Conservation (phyloP, 23 tunicate genomes). For the Trididemnum clinides region DNA sequence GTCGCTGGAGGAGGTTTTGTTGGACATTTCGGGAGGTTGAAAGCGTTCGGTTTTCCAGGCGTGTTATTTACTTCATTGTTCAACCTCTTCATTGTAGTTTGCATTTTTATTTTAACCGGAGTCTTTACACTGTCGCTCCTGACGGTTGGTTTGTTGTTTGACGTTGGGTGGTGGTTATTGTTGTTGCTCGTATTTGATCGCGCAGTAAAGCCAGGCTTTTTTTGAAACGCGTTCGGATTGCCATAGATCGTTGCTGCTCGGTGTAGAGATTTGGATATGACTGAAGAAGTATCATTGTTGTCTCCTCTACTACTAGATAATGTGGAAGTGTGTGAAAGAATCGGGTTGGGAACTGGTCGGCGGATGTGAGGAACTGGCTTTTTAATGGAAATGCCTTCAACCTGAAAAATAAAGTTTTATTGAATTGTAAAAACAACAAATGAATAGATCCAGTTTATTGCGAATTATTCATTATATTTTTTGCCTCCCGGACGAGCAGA, state of each 20-base stretch:
- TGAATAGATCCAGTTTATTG: not conserved
- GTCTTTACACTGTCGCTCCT: slow-evolving; percentile 14
- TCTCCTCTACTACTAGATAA: not conserved
- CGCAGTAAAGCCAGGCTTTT: not conserved
- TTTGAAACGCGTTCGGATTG: not conserved
- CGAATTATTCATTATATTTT: not conserved
- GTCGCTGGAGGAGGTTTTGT: not conserved
- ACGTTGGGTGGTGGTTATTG: not conserved
- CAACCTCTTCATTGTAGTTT: slow-evolving; percentile 66
- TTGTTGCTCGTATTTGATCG: not conserved
- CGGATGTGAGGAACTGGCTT: slow-evolving; percentile 18
- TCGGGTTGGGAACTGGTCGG: slow-evolving; percentile 2
- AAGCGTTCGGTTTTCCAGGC: slow-evolving; percentile 72
- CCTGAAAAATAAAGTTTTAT: not conserved
- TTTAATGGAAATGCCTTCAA: slow-evolving; percentile 25
- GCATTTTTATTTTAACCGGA: slow-evolving; percentile 85
- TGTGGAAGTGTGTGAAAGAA: slow-evolving; percentile 3
- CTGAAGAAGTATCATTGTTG: slow-evolving; percentile 4
- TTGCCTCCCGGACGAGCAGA: not conserved
- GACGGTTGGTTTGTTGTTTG: slow-evolving; percentile 7
- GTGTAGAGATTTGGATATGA: not conserved
- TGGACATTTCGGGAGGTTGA: slow-evolving; percentile 63
- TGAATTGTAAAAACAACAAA: not conserved
- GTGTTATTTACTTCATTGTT: slow-evolving; percentile 65
- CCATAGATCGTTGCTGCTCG: slow-evolving; percentile 32